phyloP scores from a whole-genome alignment of 2,797 vertebrate species.

The Semaprochilodus insignis region DNA sequence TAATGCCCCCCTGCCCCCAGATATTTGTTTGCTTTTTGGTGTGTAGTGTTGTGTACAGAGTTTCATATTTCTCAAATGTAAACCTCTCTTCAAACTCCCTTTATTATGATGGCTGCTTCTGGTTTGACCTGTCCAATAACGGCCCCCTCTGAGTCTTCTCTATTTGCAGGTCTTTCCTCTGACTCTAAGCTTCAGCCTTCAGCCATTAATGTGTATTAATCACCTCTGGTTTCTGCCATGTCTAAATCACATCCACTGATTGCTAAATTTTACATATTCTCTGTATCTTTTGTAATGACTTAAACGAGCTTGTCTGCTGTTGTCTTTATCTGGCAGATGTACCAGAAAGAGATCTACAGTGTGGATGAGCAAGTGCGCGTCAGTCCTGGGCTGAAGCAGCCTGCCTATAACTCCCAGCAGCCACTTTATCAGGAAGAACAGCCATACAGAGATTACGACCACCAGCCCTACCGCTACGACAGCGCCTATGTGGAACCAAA shows the following conservation, averaged over 20 bases:
- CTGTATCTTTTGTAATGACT: not conserved
- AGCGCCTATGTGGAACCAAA: slow-evolving; percentile 85
- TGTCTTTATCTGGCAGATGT: slow-evolving; percentile 78
- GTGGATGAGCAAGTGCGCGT: slow-evolving; percentile 81
- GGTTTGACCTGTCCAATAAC: slow-evolving; percentile 76
- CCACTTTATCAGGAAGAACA: slow-evolving; percentile 85
- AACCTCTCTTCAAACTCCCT: slow-evolving; percentile 31
- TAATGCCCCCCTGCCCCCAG: slow-evolving; percentile 2
- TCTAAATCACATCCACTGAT: slow-evolving; percentile 48
- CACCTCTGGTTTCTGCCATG: slow-evolving; percentile 41
- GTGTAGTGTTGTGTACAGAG: slow-evolving; percentile 8
- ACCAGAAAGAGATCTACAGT: slow-evolving; percentile 88
- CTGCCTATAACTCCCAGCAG: slow-evolving; percentile 82
- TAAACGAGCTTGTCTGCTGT: slow-evolving; percentile 16
- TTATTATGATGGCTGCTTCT: slow-evolving; percentile 58
- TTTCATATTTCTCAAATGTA: slow-evolving; percentile 1
- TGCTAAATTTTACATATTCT: slow-evolving; percentile 46
- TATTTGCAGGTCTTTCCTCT: slow-evolving; percentile 84
- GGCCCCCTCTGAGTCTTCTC: slow-evolving; percentile 80
- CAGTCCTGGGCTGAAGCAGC: slow-evolving; percentile 83
- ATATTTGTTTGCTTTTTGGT: slow-evolving; percentile 13
- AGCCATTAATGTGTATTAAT: slow-evolving; percentile 55
- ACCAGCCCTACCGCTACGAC: slow-evolving; percentile 86
- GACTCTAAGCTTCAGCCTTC: slow-evolving; percentile 60
- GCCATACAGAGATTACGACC: slow-evolving; percentile 89